Evolutionary conservation across 1,140 invertebrate genomes (phyloP).

Genomic region (Drosophila sucinea): DNA sequence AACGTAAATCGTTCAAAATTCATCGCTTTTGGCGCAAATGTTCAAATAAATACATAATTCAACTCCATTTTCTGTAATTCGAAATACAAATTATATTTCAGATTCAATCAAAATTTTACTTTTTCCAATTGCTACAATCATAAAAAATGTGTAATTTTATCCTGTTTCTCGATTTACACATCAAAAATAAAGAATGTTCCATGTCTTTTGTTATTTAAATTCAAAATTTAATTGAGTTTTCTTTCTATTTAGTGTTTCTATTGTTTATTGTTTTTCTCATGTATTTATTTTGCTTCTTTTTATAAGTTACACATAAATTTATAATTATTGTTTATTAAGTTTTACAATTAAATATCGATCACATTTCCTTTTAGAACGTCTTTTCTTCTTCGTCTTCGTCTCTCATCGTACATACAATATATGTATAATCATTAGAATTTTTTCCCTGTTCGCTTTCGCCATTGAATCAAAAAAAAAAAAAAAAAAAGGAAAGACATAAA

Average conservation of each 20-base stretch:
- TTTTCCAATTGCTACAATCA: too few species aligned
- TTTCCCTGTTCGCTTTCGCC: conserved; percentile 64
- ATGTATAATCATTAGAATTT: conserved; percentile 24
- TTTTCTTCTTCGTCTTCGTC: conserved; percentile 47
- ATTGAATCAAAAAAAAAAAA: conserved; percentile 20
- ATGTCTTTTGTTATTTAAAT: neutral
- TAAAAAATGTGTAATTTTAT: too few species aligned
- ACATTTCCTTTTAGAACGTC: conserved; percentile 80
- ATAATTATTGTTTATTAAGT: conserved; percentile 29
- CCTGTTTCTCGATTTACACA: neutral
- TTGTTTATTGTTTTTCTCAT: conserved; percentile 8
- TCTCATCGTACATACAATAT: conserved; percentile 10
- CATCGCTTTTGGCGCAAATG: too few species aligned
- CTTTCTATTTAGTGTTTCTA: neutral
- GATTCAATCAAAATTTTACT: too few species aligned
- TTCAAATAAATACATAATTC: too few species aligned
- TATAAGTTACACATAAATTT: conserved; percentile 18
- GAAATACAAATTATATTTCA: too few species aligned
- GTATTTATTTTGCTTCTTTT: conserved; percentile 15
- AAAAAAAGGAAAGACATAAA: conserved; percentile 33
- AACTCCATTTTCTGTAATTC: too few species aligned
- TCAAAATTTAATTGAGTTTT: neutral
- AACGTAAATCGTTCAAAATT: too few species aligned
- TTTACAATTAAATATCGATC: conserved; percentile 81
- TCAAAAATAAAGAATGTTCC: neutral